Evolutionary conservation across 2,888 invertebrate species (phyloP), one percentile per base, ranked within the genome.

Genomic region (Vesta saturnalis): DNA sequence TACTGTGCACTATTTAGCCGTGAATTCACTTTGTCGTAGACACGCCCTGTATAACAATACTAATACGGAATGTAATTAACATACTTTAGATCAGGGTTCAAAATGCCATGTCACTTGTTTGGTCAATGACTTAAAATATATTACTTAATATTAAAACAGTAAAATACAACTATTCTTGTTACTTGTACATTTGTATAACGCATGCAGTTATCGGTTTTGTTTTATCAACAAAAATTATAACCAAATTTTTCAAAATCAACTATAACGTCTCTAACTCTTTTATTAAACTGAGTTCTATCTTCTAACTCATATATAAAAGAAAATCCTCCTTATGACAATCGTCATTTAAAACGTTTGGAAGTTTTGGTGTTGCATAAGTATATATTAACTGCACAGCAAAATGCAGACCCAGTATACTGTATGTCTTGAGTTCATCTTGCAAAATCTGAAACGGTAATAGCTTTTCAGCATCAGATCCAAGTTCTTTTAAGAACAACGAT

Each of bases 321-420:
- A 14, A 16, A 12, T 1, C 18, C 43, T 15, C 39, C 1, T 46
- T 49, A 5, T 64, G 19, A 10, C 47, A 49, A 2, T 43, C 23
- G 2, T 59, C 5, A 21, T 52, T 21, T 12, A 60, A 43, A 1
- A 76, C 39, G 14, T 76, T 74, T 23, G 73, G 72, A 55, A 72
- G 60, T 21, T 74, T 68, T 1, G 74, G 73, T 1, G 68, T 70
- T 3, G 72, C 73, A 60, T 80, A 69, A 12, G 76, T 75, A 61
- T 66, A 72, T 0, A 72, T 69, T 15, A 58, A 1, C 1, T 15
- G 8, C 10, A 39, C n/a, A 18, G 58, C 15, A n/a, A 3, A 1
- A n/a, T 12, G 39, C 10, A 58, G 18, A 39, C 58, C 58, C 1
- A 30, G 12, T 18, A 43, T 19, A 10, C 39, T 18, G 12, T 30